These are phyloP conservation scores for Podarcis lilfordi DNA, from an alignment of 2,797 vertebrate species.

Conservation along the genomic window DNA sequence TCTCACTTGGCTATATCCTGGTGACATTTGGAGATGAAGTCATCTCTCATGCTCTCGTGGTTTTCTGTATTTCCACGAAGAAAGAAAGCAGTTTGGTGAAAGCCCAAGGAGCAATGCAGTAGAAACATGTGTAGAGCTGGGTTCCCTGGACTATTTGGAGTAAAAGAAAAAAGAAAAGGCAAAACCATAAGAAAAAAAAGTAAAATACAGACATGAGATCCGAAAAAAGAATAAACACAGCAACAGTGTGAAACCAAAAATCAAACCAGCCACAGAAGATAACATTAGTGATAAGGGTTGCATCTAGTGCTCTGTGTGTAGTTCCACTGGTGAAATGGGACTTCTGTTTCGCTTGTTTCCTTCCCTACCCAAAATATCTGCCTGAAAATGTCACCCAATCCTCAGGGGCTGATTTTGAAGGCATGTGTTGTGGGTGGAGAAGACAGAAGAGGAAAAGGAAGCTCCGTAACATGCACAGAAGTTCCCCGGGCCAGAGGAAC, in stretches of 20 bases:
- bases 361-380: too few species aligned
- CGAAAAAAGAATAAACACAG: too few species aligned
- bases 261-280: background rate
- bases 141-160: too few species aligned
- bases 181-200: background rate
- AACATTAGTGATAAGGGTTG: background rate
- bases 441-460: too few species aligned
- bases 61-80: background rate
- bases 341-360: too few species aligned
- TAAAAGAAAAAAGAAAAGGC: background rate
- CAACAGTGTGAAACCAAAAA: background rate
- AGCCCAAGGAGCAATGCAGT: background rate
- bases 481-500: too few species aligned
- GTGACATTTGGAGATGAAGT: constrained; percentile 39
- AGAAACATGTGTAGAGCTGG: background rate
- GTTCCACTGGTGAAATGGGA: too few species aligned
- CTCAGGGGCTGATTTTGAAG: too few species aligned
- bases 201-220: too few species aligned
- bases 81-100: constrained; percentile 42
- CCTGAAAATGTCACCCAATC: too few species aligned
- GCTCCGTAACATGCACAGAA: too few species aligned
- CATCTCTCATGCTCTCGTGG: constrained; percentile 22
- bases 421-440: too few species aligned
- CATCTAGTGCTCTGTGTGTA: background rate
- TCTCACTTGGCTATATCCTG: constrained; percentile 29